Evolutionary conservation across 2,888 invertebrate genomes (phyloP).

Genomic region (Drosophila recens): DNA sequence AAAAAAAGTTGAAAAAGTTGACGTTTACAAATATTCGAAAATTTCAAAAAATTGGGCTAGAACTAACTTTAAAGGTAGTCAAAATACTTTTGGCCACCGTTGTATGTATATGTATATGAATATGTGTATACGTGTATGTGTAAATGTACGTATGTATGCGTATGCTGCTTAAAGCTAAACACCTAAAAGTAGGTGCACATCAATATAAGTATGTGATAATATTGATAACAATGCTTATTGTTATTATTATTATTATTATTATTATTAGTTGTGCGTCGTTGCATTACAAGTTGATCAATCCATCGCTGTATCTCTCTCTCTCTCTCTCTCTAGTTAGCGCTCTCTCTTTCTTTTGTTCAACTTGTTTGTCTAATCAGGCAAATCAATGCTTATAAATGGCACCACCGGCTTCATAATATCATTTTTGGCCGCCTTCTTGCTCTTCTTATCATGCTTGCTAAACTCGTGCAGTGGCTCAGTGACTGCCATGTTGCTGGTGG

Average conservation of each 20-base stretch:
- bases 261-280: conserved; percentile 36
- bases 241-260: conserved; percentile 36
- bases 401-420: conserved; percentile 94
- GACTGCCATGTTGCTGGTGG: conserved; percentile 79
- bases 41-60: too few species aligned
- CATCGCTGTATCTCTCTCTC: neutral
- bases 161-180: conserved; percentile 21
- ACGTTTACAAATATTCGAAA: too few species aligned
- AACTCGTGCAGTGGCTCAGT: conserved; percentile 73
- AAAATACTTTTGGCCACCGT: too few species aligned
- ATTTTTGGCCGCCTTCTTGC: conserved; percentile 90
- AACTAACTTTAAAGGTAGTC: too few species aligned
- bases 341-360: neutral
- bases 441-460: conserved; percentile 86
- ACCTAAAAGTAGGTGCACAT: conserved; percentile 19
- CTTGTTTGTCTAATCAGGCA: conserved; percentile 90
- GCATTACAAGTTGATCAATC: conserved; percentile 2
- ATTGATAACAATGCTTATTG: conserved; percentile 26
- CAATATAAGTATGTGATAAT: conserved; percentile 25
- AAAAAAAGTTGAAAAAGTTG: too few species aligned
- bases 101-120: conserved; percentile 8
- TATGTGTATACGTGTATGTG: neutral
- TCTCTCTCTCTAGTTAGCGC: neutral
- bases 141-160: conserved; percentile 18
- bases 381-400: conserved; percentile 95